Base-by-base conservation (phyloP, 2,113 vertebrate species). In the Reinhardtius hippoglossoides region DNA sequence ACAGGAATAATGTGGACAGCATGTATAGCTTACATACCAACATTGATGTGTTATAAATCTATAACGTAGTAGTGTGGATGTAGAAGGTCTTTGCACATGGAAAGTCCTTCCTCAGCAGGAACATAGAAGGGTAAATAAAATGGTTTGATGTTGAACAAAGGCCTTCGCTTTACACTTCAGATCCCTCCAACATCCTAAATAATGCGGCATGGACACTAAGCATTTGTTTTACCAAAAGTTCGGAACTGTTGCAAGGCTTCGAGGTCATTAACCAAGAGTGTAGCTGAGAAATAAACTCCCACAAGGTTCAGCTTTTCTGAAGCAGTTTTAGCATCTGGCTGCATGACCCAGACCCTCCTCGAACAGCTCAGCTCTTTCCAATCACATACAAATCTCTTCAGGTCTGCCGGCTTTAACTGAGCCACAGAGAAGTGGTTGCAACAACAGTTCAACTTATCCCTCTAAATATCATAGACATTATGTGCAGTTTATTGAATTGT, bases 361-460 rank as follows among this genome's bases (percentile, higher is more conserved):
- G 0, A 81, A 63, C 82, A 21, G 66, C 57, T 85, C 84, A 66
- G 70, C 82, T 80, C 77, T 67, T 66, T 91, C 56, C 88, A 87
- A 84, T 89, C 84, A 77, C 76, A 27, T 5, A 54, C 71, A 81
- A 63, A 88, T 90, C 87, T 86, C 26, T 56, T 26, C 50, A 74
- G 88, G 86, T 85, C 86, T 76, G 65, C 86, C 65, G 82, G 84
- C 70, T 89, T 76, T 72, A 46, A 70, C 52, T 6, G 62, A 80
- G 67, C 75, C 82, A 18, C 76, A 74, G 77, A 81, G 77, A 87
- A 69, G 88, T 81, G 76, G 70, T 20, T 59, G 73, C 63, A 85
- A 87, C 82, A 89, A 90, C 5, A 27, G 65, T 40, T 60, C 64
- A 69, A 48, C 73, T 83, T 66, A 86, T 86, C 86, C 67, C 0